These are phyloP conservation scores for Thalassarche chlororhynchos DNA, from an alignment of 2,113 vertebrate genomes.

Conservation along the genomic window DNA sequence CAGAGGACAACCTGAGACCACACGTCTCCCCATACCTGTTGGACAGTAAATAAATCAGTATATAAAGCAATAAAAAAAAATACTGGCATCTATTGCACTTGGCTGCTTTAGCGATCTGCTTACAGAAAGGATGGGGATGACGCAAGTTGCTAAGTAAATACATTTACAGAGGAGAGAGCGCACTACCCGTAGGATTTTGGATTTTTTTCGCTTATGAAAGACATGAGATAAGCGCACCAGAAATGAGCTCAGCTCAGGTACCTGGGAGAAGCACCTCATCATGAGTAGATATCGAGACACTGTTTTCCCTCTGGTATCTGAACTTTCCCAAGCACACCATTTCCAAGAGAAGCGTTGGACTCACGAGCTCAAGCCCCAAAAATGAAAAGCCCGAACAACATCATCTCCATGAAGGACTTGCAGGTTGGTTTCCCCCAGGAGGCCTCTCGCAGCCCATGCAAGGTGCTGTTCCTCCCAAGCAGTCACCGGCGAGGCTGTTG, in stretches of 20 bases:
- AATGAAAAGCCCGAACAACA: accelerated
- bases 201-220: background rate
- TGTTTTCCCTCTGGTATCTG: background rate
- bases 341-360: background rate
- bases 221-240: background rate
- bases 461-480: background rate
- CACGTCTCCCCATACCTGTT: background rate
- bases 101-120: background rate
- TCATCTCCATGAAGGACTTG: accelerated
- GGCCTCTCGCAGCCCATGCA: accelerated
- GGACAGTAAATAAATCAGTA: background rate
- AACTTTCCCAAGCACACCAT: background rate
- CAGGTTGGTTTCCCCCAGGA: background rate
- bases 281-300: background rate
- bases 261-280: background rate
- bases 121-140: background rate
- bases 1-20: background rate
- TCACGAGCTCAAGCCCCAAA: accelerated
- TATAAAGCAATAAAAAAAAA: background rate
- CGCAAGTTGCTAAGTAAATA: background rate
- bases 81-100: background rate
- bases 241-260: background rate
- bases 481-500: background rate
- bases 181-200: background rate
- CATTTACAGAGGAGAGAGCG: background rate